Base-by-base conservation (phyloP, 2,797 vertebrate genomes). In the Phyllotis vaccarum region DNA sequence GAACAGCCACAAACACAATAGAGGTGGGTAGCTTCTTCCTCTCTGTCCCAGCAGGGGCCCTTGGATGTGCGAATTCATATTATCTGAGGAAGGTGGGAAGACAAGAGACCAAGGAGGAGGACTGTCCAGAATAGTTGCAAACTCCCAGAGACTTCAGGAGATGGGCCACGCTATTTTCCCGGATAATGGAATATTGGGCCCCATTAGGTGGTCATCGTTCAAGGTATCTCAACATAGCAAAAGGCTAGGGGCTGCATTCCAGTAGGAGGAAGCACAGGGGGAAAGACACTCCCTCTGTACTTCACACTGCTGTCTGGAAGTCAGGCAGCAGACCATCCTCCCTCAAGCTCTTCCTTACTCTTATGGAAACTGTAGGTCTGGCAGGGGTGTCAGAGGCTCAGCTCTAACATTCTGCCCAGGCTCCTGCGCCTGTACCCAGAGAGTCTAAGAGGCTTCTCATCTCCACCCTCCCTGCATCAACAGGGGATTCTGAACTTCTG, bases 201-300 rank as follows among this genome's bases (percentile, higher is more conserved):
- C n/a, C 27, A 2, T 13, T 2, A 74, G 12, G 72, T 58, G 54
- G 22, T 78, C 40, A 3, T 2, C 31, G 46, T 37, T 29, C 27
- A 9, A 46, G 10, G 56, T 5, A 0, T 8, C 56, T 2, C 0
- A 0, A 5, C 0, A 0, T 49, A 80, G 72, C 56, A 16, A 34
- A 60, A 0, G 8, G 64, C 34, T 10, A 22, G 88, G 22, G 40
- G 62, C n/a, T 10, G 27, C 0, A 37, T 7, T 29, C 2, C 81
- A 21, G 12, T 1, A 60, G 70, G 68, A 92, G 22, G 75, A 0
- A 6, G 68, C 31, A 9, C 2, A 19, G n/a, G 46, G 62, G 0
- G 0, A 58, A 12, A 68, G 16, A 92, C 1, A 58, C 68, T 54
- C 12, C 22, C 22, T 60, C 56, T 80, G 75, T 54, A 14, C 54